phyloP scores from a whole-genome alignment of 2,888 invertebrate species.

The Tromatobia lineatoria region DNA sequence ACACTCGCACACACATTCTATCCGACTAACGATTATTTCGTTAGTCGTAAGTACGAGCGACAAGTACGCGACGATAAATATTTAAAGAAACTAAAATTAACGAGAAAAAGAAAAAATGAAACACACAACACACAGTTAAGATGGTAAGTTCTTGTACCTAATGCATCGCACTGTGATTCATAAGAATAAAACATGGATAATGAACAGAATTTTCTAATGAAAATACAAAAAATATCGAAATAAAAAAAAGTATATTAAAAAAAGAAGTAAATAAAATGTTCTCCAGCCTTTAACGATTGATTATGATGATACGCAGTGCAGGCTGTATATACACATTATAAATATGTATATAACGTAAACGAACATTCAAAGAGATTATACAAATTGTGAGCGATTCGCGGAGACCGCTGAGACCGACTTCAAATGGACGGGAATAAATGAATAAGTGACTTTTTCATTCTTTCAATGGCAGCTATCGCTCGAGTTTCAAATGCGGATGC shows the following conservation, averaged over 20 bases:
- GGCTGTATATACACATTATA: slow-evolving; percentile 67
- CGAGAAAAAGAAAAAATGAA: slow-evolving; percentile 13
- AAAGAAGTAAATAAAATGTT: slow-evolving; percentile 38
- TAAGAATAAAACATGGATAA: slow-evolving; percentile 56
- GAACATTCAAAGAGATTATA: slow-evolving; percentile 66
- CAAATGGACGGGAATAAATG: not conserved
- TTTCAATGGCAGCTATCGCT: slow-evolving; percentile 55
- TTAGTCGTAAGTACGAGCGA: slow-evolving; percentile 50
- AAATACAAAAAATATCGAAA: slow-evolving; percentile 10
- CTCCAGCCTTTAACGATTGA: slow-evolving; percentile 65
- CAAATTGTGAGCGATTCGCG: slow-evolving; percentile 58
- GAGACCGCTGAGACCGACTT: slow-evolving; percentile 20
- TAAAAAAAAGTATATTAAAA: slow-evolving; percentile 12
- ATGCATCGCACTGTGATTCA: slow-evolving; percentile 71
- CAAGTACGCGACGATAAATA: slow-evolving; percentile 58
- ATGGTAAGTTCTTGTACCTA: slow-evolving; percentile 69
- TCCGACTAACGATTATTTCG: slow-evolving; percentile 45
- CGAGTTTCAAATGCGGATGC: slow-evolving; percentile 14
- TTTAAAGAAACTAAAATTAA: slow-evolving; percentile 30
- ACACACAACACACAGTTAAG: slow-evolving; percentile 56
- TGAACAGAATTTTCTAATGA: slow-evolving; percentile 57
- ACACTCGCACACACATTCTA: slow-evolving; percentile 36
- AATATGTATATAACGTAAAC: slow-evolving; percentile 67
- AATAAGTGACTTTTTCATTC: slow-evolving; percentile 18
- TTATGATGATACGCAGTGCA: slow-evolving; percentile 65